Evolutionary conservation across 1,140 invertebrate species (phyloP).

Genomic region (Pseudomyrmex gracilis): DNA sequence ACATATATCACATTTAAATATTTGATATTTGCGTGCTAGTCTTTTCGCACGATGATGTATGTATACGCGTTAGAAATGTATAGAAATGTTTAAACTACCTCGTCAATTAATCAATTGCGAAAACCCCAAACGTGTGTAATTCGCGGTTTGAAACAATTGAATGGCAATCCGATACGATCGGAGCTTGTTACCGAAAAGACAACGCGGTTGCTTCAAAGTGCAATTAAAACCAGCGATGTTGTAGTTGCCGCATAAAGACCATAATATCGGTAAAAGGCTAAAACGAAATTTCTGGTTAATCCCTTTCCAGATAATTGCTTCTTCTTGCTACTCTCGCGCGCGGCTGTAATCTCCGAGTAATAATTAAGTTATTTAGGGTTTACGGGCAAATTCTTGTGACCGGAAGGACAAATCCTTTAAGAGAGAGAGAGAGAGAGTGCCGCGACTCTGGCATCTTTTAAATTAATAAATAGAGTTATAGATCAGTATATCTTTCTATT

Average conservation of each 20-base stretch:
- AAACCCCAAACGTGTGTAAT: background rate
- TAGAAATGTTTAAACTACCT: background rate
- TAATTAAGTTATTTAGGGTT: constrained; percentile 57
- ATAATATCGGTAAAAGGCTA: constrained; percentile 43
- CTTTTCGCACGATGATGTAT: background rate
- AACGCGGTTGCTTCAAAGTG: constrained; percentile 5
- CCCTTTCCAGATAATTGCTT: constrained; percentile 53
- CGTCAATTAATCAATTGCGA: background rate
- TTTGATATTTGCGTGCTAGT: background rate
- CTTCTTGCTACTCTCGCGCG: constrained; percentile 23
- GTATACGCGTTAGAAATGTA: background rate
- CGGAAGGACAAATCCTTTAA: constrained; percentile 14
- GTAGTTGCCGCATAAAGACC: constrained; percentile 26
- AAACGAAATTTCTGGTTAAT: constrained; percentile 46
- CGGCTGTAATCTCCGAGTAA: constrained; percentile 54
- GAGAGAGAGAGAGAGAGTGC: too few species aligned
- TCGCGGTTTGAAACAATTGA: too few species aligned
- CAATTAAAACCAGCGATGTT: constrained; percentile 28
- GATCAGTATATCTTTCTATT: background rate
- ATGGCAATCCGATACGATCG: background rate
- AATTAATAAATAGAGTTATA: constrained; percentile 13
- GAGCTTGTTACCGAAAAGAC: background rate
- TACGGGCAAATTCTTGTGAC: constrained; percentile 40
- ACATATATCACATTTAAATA: constrained; percentile 1
- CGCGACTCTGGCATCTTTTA: background rate